Percentiles rank a stretch among this genome's conserved stretches.
phyloP scores from a whole-genome alignment of 1,140 invertebrate genomes.

The Drosophila virilis region DNA sequence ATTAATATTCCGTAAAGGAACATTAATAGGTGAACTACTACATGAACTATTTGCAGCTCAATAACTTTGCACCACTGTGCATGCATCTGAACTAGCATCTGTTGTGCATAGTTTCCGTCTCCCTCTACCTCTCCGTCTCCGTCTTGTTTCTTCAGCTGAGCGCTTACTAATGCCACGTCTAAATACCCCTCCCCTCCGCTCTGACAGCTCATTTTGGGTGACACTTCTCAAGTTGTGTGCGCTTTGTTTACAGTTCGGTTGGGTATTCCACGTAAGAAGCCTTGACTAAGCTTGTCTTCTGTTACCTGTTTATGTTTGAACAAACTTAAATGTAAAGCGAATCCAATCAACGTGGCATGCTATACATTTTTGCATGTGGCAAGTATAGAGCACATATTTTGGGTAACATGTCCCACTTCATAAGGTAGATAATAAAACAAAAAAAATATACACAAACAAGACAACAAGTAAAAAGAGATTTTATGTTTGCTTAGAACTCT shows the following conservation, averaged over 20 bases:
- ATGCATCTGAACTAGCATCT: neutral
- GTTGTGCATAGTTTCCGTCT: conserved; percentile 58
- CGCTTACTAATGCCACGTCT: conserved; percentile 68
- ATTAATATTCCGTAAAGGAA: too few relatives aligned
- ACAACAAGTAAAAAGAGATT: neutral
- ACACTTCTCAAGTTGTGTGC: conserved; percentile 67
- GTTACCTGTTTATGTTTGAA: conserved; percentile 12
- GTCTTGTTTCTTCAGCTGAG: conserved; percentile 56
- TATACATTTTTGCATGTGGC: neutral
- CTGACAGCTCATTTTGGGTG: conserved; percentile 73
- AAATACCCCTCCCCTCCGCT: conserved; percentile 56
- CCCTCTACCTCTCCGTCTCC: neutral
- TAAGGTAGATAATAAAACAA: too few relatives aligned
- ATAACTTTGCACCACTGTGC: conserved; percentile 31
- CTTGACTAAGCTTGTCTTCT: conserved; percentile 12
- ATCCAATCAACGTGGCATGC: neutral
- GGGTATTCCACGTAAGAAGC: conserved; percentile 9
- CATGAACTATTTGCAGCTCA: too few relatives aligned
- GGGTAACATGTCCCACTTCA: too few relatives aligned
- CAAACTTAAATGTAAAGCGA: neutral
- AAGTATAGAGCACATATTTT: neutral
- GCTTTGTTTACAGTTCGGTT: conserved; percentile 66
- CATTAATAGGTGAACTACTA: too few relatives aligned
- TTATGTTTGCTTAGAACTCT: neutral
- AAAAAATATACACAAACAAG: too few relatives aligned